phyloP scores from a whole-genome alignment of 64 coral and sea anemone genomes.

The Actinia tenebrosa region DNA sequence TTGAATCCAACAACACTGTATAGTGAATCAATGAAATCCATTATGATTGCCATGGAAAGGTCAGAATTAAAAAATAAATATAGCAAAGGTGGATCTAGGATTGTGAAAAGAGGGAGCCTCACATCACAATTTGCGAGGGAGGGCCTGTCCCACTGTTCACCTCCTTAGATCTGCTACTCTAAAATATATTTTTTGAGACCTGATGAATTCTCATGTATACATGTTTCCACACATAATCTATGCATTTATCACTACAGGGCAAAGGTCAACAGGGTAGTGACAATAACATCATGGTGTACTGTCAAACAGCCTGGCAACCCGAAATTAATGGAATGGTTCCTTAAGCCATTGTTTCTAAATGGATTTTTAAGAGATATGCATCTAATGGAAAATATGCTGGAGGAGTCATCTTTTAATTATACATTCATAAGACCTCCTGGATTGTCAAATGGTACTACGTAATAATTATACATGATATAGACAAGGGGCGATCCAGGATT shows the following conservation, averaged over 20 bases:
- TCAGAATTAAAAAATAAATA: background rate
- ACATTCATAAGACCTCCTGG: slow-evolving; percentile 52
- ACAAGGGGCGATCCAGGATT: no score
- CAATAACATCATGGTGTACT: slow-evolving; percentile 60
- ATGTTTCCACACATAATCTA: background rate
- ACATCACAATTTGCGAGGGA: no score
- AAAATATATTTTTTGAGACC: no score
- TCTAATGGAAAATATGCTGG: slow-evolving; percentile 43
- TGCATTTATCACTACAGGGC: background rate
- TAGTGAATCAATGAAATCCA: slow-evolving; percentile 47
- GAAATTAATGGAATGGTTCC: slow-evolving; percentile 42
- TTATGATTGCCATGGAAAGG: slow-evolving; percentile 57
- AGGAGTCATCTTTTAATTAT: slow-evolving; percentile 29
- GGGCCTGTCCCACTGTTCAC: no score
- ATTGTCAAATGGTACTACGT: slow-evolving; percentile 32
- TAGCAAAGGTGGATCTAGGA: no score
- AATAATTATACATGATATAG: background rate
- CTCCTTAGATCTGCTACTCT: no score
- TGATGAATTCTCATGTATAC: no score
- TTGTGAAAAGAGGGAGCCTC: no score
- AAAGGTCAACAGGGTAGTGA: slow-evolving; percentile 42
- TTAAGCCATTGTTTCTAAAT: slow-evolving; percentile 27
- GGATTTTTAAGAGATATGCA: slow-evolving; percentile 61
- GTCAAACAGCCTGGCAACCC: slow-evolving; percentile 35
- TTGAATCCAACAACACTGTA: slow-evolving; percentile 59